Percentiles rank a stretch among this genome's conserved stretches.
Evolutionary conservation across 2,888 invertebrate genomes (phyloP).

Genomic region (Deilephila porcellus): DNA sequence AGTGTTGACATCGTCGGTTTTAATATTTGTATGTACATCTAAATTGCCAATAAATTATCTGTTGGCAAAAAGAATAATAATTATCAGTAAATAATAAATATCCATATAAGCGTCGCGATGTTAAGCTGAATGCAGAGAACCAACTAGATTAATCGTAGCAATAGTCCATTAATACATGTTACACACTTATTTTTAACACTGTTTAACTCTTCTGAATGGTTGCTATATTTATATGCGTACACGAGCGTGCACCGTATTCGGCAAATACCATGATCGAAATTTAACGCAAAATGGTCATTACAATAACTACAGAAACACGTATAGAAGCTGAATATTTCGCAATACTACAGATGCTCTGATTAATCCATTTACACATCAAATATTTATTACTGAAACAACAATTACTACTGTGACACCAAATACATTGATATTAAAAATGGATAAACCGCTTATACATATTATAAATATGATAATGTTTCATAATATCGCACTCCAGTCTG

Average conservation of each 20-base stretch:
- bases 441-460: constrained; percentile 7
- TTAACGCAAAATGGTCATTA: background rate
- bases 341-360: constrained; percentile 4
- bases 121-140: background rate
- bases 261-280: background rate
- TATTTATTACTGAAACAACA: constrained; percentile 18
- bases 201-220: background rate
- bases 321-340: background rate
- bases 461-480: background rate
- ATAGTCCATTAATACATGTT: background rate
- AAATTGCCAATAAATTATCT: background rate
- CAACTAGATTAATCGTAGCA: background rate
- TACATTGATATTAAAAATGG: constrained; percentile 19
- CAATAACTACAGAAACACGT: constrained; percentile 8
- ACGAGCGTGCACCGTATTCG: background rate
- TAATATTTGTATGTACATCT: background rate
- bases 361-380: constrained; percentile 19
- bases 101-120: background rate
- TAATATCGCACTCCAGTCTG: background rate
- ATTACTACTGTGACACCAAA: constrained; percentile 16
- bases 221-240: background rate
- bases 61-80: background rate
- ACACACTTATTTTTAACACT: background rate
- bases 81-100: background rate
- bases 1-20: background rate